Percentiles rank a stretch among this genome's conserved stretches.
Conservation (phyloP, 2,888 invertebrate species). For the Pollenia griseotomentosa region DNA sequence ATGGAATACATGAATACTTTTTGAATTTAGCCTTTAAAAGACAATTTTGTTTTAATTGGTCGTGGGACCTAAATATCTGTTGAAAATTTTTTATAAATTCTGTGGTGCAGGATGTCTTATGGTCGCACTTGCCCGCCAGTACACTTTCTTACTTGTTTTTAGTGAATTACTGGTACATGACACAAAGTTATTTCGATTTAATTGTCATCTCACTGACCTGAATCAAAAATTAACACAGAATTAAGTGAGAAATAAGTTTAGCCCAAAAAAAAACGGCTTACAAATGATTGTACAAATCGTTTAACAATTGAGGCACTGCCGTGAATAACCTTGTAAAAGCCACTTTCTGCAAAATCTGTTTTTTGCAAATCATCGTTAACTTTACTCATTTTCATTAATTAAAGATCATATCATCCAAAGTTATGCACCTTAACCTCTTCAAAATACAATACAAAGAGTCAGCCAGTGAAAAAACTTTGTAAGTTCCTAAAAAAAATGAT, state of each 20-base stretch:
- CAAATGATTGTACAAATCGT: constrained; percentile 41
- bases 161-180: not conserved
- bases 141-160: not conserved
- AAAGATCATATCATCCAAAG: too few relatives aligned
- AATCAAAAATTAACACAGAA: not conserved
- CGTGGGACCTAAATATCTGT: too few relatives aligned
- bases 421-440: too few relatives aligned
- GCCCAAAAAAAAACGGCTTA: constrained; percentile 14
- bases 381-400: too few relatives aligned
- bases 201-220: constrained; percentile 29
- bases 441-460: too few relatives aligned
- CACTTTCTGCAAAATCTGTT: not conserved
- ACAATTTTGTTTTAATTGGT: too few relatives aligned
- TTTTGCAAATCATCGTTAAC: not conserved
- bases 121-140: not conserved
- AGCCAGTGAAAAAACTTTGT: too few relatives aligned
- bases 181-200: constrained; percentile 13
- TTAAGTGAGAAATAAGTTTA: constrained; percentile 19
- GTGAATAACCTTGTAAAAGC: not conserved
- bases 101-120: too few relatives aligned
- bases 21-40: too few relatives aligned
- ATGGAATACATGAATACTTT: too few relatives aligned
- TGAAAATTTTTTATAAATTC: not conserved
- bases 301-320: constrained; percentile 19
- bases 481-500: too few relatives aligned